Conservation (phyloP, 2,113 vertebrate species). For the Myotis brandtii region DNA sequence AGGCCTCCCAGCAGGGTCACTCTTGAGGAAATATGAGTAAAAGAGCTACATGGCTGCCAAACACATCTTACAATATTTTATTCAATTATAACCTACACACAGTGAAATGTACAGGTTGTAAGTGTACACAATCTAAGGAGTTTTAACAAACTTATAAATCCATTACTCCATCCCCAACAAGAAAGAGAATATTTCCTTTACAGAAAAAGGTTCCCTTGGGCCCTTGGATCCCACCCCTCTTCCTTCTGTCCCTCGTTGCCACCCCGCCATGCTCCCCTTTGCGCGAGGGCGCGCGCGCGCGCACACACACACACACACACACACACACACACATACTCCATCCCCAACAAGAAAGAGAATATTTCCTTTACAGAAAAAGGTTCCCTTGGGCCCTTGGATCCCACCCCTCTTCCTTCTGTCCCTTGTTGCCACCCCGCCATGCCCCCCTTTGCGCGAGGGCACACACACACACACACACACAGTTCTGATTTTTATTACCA, state of each 20-base stretch:
- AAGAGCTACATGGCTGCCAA: neutral
- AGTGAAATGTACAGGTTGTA: neutral
- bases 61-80: neutral
- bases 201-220: neutral
- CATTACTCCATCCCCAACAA: neutral
- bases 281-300: too few relatives aligned
- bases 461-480: neutral
- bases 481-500: constrained; percentile 42
- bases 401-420: neutral
- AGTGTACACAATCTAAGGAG: neutral
- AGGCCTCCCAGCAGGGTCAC: neutral
- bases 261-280: neutral
- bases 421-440: neutral
- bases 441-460: too few relatives aligned
- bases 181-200: neutral
- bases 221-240: neutral
- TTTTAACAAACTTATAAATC: neutral
- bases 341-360: neutral
- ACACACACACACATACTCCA: too few relatives aligned
- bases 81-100: neutral
- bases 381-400: neutral
- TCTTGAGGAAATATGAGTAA: neutral
- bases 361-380: neutral
- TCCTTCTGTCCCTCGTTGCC: neutral
- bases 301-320: neutral